phyloP scores from a whole-genome alignment of 2,113 vertebrate species.

The Menura novaehollandiae region DNA sequence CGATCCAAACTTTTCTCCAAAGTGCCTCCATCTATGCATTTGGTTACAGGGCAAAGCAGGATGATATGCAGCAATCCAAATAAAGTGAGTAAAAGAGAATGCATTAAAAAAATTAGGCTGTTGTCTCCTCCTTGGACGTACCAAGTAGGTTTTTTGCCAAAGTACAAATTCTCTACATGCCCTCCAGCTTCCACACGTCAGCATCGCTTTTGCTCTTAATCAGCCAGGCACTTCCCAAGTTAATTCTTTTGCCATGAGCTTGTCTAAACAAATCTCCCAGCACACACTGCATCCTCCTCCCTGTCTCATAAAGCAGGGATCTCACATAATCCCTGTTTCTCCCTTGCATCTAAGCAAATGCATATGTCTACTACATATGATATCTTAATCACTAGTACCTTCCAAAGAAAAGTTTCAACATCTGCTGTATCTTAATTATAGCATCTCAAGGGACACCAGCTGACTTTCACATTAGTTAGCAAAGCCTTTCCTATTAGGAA shows the following conservation, averaged over 20 bases:
- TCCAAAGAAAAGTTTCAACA: slow-evolving; percentile 23
- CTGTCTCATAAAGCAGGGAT: neutral
- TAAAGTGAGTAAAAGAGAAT: neutral
- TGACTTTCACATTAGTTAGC: slow-evolving; percentile 24
- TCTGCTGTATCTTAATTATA: slow-evolving; percentile 47
- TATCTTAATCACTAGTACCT: slow-evolving; percentile 13
- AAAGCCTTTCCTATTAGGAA: slow-evolving; percentile 14
- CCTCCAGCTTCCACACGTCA: neutral
- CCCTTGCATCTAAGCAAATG: neutral
- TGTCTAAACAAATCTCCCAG: neutral
- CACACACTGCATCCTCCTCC: neutral
- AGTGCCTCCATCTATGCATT: neutral
- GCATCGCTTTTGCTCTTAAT: neutral
- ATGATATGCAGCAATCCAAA: neutral
- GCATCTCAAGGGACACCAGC: slow-evolving; percentile 11
- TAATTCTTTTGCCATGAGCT: neutral
- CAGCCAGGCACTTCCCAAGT: neutral
- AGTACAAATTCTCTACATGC: neutral
- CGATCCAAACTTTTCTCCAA: neutral
- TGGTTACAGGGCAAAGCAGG: neutral
- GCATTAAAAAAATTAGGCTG: neutral
- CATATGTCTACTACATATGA: neutral
- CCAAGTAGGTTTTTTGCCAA: neutral
- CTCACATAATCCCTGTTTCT: neutral
- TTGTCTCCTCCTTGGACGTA: neutral